Conservation (phyloP, 2,797 vertebrate genomes). For the Tokudaia tokunoshimensis region DNA sequence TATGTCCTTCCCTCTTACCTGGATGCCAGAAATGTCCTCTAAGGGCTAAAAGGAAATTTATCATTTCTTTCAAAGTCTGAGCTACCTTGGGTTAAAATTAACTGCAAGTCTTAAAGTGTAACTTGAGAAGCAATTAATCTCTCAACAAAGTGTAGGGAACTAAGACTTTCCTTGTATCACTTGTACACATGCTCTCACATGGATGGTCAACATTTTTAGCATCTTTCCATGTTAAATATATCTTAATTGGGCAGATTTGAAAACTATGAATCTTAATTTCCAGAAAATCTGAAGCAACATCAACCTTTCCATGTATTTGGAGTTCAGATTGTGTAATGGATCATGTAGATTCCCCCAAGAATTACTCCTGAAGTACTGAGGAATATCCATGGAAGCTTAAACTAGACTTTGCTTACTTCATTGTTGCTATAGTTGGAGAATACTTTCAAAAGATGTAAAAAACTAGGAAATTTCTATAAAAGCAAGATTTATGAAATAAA, state of each 20-base stretch:
- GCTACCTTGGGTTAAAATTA: constrained; percentile 5
- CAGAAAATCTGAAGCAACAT: background rate
- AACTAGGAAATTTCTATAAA: background rate
- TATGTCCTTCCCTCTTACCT: background rate
- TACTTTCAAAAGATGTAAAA: background rate
- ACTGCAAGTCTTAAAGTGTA: background rate
- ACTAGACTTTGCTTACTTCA: background rate
- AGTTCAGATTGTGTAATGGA: background rate
- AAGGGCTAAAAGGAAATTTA: background rate
- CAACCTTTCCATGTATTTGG: background rate
- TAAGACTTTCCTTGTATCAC: background rate
- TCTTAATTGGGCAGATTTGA: background rate
- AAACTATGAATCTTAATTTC: background rate
- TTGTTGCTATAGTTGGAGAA: background rate
- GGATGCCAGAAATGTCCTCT: rapidly evolving
- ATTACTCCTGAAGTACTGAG: background rate
- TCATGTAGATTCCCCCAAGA: background rate
- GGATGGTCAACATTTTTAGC: background rate
- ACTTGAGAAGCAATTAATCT: background rate
- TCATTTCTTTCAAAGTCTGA: background rate
- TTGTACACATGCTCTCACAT: background rate
- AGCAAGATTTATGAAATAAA: background rate
- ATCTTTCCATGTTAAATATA: background rate
- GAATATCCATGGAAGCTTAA: background rate
- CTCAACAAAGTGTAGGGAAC: background rate